Evolutionary conservation across 2,797 vertebrate genomes (phyloP).

Genomic region (Decapterus maruadsi): DNA sequence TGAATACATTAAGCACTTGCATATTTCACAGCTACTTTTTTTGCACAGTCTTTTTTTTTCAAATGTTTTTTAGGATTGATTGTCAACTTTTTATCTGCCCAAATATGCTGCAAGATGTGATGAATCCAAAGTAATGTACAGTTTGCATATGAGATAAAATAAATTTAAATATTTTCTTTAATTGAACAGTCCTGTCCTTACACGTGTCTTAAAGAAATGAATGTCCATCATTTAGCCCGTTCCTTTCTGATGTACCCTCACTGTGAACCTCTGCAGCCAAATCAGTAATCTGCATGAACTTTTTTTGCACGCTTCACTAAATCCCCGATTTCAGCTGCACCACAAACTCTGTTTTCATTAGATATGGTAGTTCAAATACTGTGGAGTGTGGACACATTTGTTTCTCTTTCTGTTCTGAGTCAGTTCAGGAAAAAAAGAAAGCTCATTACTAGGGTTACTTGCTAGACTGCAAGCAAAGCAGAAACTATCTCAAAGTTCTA

Average conservation of each 20-base stretch:
- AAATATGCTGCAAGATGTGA: constrained; percentile 35
- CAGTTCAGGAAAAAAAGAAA: constrained; percentile 8
- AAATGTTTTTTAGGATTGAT: not conserved
- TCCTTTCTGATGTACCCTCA: not conserved
- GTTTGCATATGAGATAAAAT: not conserved
- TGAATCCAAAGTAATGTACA: not conserved
- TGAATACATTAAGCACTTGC: not conserved
- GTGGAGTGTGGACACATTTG: not conserved
- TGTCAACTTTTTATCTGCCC: not conserved
- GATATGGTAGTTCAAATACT: not conserved
- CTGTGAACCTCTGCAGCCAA: not conserved
- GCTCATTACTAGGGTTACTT: not conserved
- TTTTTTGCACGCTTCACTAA: not conserved
- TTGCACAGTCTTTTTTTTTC: not conserved
- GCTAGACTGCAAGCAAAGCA: constrained; percentile 30
- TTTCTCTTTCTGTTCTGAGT: constrained; percentile 56
- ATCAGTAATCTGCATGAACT: not conserved
- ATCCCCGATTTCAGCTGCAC: not conserved
- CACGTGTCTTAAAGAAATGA: not conserved
- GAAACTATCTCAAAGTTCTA: constrained; percentile 7
- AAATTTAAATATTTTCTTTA: constrained; percentile 25
- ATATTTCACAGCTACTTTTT: constrained; percentile 5
- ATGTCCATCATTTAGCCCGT: not conserved
- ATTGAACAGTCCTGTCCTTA: not conserved
- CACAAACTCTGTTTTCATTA: constrained; percentile 6